Conservation (phyloP, 2,797 vertebrate genomes). For the Myotis planiceps region DNA sequence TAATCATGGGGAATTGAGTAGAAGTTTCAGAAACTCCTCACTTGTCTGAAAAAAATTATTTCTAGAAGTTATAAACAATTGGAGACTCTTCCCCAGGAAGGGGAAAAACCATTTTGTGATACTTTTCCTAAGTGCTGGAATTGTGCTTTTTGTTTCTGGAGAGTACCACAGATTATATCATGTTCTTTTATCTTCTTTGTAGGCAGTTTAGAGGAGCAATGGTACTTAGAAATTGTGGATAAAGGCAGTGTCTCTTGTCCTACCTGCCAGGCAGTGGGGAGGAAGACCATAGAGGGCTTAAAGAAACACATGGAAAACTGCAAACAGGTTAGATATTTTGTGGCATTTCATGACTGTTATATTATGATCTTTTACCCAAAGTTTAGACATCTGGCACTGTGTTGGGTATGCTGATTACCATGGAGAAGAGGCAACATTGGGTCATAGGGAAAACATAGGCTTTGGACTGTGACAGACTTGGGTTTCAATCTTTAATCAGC, state of each 20-base stretch:
- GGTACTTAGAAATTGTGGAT: slow-evolving; percentile 94
- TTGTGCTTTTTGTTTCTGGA: slow-evolving; percentile 47
- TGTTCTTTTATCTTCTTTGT: slow-evolving; percentile 66
- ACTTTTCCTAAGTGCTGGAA: not conserved
- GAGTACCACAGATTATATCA: not conserved
- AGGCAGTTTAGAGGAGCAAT: slow-evolving; percentile 95
- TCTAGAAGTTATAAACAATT: not conserved
- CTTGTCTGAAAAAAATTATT: not conserved
- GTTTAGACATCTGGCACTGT: not conserved
- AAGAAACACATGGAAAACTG: slow-evolving; percentile 97
- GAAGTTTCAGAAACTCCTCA: not conserved
- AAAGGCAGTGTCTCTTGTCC: slow-evolving; percentile 95
- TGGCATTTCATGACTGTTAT: not conserved
- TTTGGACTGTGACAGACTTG: not conserved
- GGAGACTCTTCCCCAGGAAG: not conserved
- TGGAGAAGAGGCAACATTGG: not conserved
- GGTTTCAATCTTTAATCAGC: not conserved
- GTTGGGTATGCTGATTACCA: not conserved
- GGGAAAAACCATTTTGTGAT: not conserved
- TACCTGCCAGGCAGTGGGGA: slow-evolving; percentile 94
- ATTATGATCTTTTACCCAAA: not conserved
- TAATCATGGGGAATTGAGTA: not conserved
- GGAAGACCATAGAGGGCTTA: slow-evolving; percentile 96
- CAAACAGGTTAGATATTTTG: slow-evolving; percentile 88
- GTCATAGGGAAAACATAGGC: not conserved